These are phyloP conservation scores for Camponotus vicinus DNA, from an alignment of 1,140 invertebrate genomes.

Conservation along the genomic window DNA sequence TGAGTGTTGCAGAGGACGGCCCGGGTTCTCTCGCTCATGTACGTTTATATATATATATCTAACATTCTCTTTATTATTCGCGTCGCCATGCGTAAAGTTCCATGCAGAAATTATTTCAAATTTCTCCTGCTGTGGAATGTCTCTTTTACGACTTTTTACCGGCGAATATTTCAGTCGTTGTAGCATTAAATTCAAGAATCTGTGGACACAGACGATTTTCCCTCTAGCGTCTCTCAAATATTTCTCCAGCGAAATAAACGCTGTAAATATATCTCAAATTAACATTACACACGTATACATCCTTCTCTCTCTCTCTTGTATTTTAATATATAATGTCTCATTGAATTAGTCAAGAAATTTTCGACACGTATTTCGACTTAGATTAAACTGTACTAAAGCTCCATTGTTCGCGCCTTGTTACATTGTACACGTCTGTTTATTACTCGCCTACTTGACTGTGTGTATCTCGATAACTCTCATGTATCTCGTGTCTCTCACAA, in stretches of 20 bases:
- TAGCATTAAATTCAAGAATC: slow-evolving; percentile 22
- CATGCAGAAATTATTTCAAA: slow-evolving; percentile 39
- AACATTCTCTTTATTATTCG: slow-evolving; percentile 30
- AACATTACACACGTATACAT: background rate
- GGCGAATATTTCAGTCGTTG: slow-evolving; percentile 17
- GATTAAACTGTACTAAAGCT: background rate
- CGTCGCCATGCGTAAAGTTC: slow-evolving; percentile 28
- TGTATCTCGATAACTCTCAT: background rate
- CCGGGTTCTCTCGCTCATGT: slow-evolving; percentile 40
- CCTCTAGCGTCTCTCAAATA: background rate
- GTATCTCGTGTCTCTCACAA: no score
- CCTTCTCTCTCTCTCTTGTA: no score
- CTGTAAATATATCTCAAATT: background rate
- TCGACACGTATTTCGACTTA: background rate
- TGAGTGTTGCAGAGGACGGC: slow-evolving; percentile 42
- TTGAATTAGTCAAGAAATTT: background rate
- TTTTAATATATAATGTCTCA: background rate
- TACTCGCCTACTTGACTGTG: background rate
- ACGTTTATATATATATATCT: background rate
- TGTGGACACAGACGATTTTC: background rate
- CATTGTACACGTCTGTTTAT: background rate
- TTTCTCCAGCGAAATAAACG: background rate
- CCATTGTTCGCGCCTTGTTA: background rate
- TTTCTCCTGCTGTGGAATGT: slow-evolving; percentile 20
- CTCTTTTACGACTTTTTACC: background rate